Percentiles rank a stretch among this genome's conserved stretches.
These are phyloP conservation scores for Turritopsis dohrnii DNA, from an alignment of 30 jellyfish, hydroid and myxozoan species.

Conservation along the genomic window DNA sequence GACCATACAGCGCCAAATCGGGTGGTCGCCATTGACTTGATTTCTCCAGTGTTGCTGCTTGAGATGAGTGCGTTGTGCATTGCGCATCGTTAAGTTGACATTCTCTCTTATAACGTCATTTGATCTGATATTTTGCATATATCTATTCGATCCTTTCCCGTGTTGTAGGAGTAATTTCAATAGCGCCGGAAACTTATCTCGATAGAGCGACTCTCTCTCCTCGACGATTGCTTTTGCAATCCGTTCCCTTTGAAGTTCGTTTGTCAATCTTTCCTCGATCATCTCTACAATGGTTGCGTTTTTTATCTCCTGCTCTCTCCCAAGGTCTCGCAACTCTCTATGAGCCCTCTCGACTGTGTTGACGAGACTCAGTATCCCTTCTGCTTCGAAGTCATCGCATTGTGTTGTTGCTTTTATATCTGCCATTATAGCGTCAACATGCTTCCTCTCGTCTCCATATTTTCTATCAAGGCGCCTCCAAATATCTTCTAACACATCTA, in stretches of 20 bases:
- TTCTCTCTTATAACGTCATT: background rate
- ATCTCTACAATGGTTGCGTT: constrained; percentile 49
- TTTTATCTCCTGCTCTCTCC: constrained; percentile 56
- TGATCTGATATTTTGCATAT: background rate
- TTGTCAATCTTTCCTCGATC: constrained; percentile 58
- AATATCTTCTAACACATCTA: constrained; percentile 41
- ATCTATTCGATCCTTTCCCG: constrained; percentile 19
- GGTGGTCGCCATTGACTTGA: constrained; percentile 18
- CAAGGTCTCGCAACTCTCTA: constrained; percentile 40
- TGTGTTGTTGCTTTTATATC: constrained; percentile 48
- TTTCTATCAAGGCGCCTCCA: constrained; percentile 57
- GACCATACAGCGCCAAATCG: background rate
- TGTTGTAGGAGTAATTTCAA: constrained; percentile 11
- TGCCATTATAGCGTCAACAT: constrained; percentile 52
- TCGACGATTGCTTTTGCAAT: constrained; percentile 24
- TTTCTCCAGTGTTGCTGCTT: constrained; percentile 10
- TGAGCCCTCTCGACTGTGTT: constrained; percentile 56
- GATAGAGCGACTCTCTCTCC: constrained; percentile 36
- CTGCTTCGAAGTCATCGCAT: constrained; percentile 57
- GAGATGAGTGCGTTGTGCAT: background rate
- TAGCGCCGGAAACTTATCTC: constrained; percentile 27
- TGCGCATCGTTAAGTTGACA: background rate
- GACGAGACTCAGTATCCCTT: constrained; percentile 50
- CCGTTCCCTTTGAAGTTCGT: constrained; percentile 56
- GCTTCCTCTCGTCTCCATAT: constrained; percentile 58